Base-by-base conservation (phyloP, 2,797 vertebrate genomes). In the Apogon hyalosoma region DNA sequence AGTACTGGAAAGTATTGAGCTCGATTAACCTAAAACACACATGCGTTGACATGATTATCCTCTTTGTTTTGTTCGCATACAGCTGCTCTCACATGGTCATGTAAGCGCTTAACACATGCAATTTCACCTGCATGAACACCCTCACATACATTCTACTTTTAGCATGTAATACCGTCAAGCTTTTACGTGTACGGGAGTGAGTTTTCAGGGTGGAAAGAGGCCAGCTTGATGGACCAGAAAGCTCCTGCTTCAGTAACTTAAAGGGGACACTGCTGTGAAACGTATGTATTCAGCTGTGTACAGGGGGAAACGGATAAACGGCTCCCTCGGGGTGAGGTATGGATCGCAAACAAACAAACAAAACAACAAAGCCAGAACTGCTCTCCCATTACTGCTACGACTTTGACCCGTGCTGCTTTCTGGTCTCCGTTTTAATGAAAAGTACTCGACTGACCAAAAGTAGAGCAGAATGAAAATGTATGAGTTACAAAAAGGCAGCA, bases 171-270 rank as follows among this genome's bases (percentile, higher is more conserved):
- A 60, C 66, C 42, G 16, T 47, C 33, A 63, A 72, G 31, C 24
- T 66, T 19, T 24, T 4, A 11, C 41, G 28, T 56, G 52, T 6
- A 3, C 11, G 56, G 9, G 51, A 9, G 50, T 11, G n/a, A 56
- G 48, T 7, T 40, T 19, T 14, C 49, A n/a, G 39, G 9, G 40
- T 42, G 46, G 42, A 53, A 64, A 58, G 63, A 48, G 57, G 54
- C 60, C 39, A 5, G 41, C 48, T 66, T 59, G 59, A 52, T 77
- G 67, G 58, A 65, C 50, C 79, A 78, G 65, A 73, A 66, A 59
- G 42, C 21, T 41, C 51, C 73, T 62, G 77, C 53, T 80, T 82
- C 70, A 69, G 69, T 75, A 77, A 70, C 75, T 69, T 78, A 55
- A 83, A 79, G 58, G 62, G 64, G 77, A 42, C 55, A 14, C 70